Base-by-base conservation (phyloP, 2,797 vertebrate genomes). In the Microctenopoma stevenorrisi region DNA sequence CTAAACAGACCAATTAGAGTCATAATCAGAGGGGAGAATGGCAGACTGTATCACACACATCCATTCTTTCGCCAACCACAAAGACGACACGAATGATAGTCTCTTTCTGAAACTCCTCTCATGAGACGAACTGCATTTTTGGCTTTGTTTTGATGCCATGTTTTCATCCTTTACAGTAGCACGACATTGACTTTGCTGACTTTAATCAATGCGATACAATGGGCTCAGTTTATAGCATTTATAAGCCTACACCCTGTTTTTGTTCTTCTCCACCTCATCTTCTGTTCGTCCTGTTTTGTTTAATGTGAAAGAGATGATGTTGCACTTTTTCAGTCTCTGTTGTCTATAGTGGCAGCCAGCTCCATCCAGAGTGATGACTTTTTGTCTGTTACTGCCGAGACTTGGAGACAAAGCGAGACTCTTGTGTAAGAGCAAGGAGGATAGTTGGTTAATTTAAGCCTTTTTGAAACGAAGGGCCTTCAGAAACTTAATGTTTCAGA, bases 1-100 rank as follows among this genome's bases (percentile, higher is more conserved):
- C 82, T 80, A 88, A 90, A 83, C 83, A 85, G 86, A 83, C 79
- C 83, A 88, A 90, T 91, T 89, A 86, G 60, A 86, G 63, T 25
- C 48, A 82, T 81, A 87, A 79, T 85, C 79, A 65, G 79, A 76
- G 78, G 63, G 64, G 71, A 66, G 57, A 69, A 74, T 55, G 46
- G 74, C 54, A 58, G 69, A 70, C 74, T 65, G 35, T 43, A 75
- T 78, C 53, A 69, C 84, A 74, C 68, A 75, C 61, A 79, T 71
- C 61, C 56, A 64, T 83, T 83, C 68, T 80, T 63, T 58, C 16
- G 46, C 40, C 42, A 13, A 71, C 86, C 86, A 62, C 89, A 86
- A 74, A 47, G 54, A 87, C 61, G 73, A 56, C 56, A 75, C 77
- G 49, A 87, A 81, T 71, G 72, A 86, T 82, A 83, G 60, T 72